Evolutionary conservation across 2,888 invertebrate species (phyloP).

Genomic region (Sussaba pulchella): DNA sequence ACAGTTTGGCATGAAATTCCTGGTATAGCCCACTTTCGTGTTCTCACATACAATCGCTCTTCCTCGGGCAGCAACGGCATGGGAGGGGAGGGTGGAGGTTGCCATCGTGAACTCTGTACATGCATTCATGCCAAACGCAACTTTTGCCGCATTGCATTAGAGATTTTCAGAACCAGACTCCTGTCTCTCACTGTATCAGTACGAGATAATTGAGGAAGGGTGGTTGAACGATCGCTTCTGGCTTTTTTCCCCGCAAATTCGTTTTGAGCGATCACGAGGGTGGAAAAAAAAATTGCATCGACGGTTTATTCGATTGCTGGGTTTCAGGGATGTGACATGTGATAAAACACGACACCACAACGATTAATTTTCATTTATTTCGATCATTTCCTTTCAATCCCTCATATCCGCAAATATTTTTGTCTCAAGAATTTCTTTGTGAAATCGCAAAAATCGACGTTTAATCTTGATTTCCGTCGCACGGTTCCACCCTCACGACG

Average conservation of each 20-base stretch:
- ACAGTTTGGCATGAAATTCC: neutral
- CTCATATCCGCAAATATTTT: slow-evolving; percentile 12
- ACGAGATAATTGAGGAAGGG: neutral
- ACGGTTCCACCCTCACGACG: slow-evolving; percentile 2
- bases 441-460: slow-evolving; percentile 55
- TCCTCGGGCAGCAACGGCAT: neutral
- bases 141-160: slow-evolving; percentile 55
- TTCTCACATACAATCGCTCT: slow-evolving; percentile 12
- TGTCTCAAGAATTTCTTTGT: slow-evolving; percentile 46
- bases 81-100: too few species aligned
- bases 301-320: neutral
- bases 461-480: slow-evolving; percentile 56
- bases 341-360: neutral
- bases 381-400: slow-evolving; percentile 41
- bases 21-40: neutral
- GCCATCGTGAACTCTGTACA: slow-evolving; percentile 38
- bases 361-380: slow-evolving; percentile 61
- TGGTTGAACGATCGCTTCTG: neutral
- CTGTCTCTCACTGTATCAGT: neutral
- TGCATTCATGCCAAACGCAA: slow-evolving; percentile 53
- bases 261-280: slow-evolving; percentile 37
- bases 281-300: slow-evolving; percentile 9
- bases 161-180: slow-evolving; percentile 24
- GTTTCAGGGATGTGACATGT: neutral
- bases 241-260: slow-evolving; percentile 35